phyloP scores from a whole-genome alignment of 2,113 vertebrate species.

The Cyanistes caeruleus region DNA sequence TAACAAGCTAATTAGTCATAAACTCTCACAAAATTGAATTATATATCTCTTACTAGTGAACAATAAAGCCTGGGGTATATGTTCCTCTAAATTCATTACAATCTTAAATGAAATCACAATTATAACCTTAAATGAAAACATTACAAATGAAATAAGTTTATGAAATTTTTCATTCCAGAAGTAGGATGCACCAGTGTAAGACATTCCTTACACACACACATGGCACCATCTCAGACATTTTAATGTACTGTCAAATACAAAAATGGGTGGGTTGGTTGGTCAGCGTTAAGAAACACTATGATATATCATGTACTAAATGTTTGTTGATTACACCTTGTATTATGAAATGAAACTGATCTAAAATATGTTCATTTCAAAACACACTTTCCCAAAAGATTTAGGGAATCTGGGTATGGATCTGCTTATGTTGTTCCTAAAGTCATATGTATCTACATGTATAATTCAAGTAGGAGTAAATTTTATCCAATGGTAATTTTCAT shows the following conservation, averaged over 20 bases:
- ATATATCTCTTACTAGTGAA: not conserved
- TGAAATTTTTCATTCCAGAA: not conserved
- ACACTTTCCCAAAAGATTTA: not conserved
- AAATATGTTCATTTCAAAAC: not conserved
- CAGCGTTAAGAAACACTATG: not conserved
- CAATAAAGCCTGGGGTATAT: not conserved
- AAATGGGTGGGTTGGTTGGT: not conserved
- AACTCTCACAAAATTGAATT: not conserved
- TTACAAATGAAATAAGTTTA: not conserved
- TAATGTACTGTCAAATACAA: constrained; percentile 10
- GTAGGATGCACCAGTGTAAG: not conserved
- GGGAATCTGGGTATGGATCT: not conserved
- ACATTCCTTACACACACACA: not conserved
- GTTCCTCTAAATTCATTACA: not conserved
- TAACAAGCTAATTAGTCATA: not conserved
- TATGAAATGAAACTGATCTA: constrained; percentile 6
- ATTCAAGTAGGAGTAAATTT: constrained; percentile 59
- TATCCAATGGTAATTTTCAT: constrained; percentile 56
- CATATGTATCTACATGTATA: not conserved
- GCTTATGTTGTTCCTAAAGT: not conserved
- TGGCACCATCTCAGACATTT: not conserved
- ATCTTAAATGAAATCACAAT: not conserved
- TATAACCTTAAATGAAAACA: not conserved
- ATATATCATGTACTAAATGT: not conserved
- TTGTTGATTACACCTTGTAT: not conserved